Evolutionary conservation across 2,888 invertebrate species (phyloP).

Genomic region (Podotricha telesiphe): DNA sequence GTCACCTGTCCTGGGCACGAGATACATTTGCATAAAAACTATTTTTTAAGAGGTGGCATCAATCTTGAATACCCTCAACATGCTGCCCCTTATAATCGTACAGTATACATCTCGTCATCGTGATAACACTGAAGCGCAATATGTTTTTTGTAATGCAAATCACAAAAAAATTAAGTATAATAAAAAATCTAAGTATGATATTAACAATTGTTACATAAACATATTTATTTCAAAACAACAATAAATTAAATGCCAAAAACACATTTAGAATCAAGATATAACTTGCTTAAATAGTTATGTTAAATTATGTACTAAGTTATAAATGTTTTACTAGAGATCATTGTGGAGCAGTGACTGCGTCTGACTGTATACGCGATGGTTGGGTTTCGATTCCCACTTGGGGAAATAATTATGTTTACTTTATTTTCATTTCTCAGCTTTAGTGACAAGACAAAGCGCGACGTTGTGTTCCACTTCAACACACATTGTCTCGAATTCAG

Average conservation of each 20-base stretch:
- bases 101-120: constrained; percentile 39
- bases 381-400: no score
- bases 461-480: no score
- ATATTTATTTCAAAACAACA: background rate
- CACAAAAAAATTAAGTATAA: background rate
- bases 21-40: constrained; percentile 81
- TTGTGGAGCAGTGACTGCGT: no score
- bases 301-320: no score
- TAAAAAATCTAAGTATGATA: constrained; percentile 1
- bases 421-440: no score
- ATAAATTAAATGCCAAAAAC: no score
- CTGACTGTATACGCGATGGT: no score
- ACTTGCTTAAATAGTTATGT: background rate
- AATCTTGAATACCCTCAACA: constrained; percentile 39
- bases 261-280: no score
- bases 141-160: constrained; percentile 20
- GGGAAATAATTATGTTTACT: no score
- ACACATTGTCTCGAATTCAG: no score
- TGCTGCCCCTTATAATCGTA: constrained; percentile 34
- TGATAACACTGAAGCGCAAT: constrained; percentile 25
- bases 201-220: background rate
- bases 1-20: constrained; percentile 82
- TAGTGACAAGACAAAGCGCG: no score
- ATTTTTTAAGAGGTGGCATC: constrained; percentile 55
- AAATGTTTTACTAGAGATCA: no score